A percentile compares a stretch with the other conserved stretches of the same genome.
Conservation (phyloP, 1,140 invertebrate genomes). For the Centruroides vittatus region DNA sequence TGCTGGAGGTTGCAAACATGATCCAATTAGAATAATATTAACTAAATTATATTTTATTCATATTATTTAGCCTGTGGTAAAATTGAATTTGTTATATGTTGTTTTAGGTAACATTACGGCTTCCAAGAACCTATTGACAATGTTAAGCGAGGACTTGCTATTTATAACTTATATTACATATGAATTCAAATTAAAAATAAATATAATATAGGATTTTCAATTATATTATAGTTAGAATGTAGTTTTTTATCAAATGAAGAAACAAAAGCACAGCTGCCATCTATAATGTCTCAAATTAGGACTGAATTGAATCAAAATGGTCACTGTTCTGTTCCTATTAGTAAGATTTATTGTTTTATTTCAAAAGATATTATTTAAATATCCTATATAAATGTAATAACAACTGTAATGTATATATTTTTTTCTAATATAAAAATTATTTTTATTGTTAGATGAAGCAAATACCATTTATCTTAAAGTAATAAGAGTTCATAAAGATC, state of each 20-base stretch:
- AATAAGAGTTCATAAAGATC: constrained; percentile 33
- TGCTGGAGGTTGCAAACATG: too few relatives aligned
- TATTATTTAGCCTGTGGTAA: too few relatives aligned
- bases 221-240: constrained; percentile 26
- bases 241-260: constrained; percentile 35
- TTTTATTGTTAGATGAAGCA: constrained; percentile 26
- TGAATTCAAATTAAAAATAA: neutral
- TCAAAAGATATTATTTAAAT: constrained; percentile 15
- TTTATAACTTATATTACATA: too few relatives aligned
- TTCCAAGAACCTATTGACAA: too few relatives aligned
- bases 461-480: constrained; percentile 35
- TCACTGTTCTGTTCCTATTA: constrained; percentile 45
- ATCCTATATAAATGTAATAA: too few relatives aligned
- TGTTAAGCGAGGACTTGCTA: too few relatives aligned
- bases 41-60: too few relatives aligned
- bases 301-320: constrained; percentile 57
- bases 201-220: constrained; percentile 1
- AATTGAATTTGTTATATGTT: too few relatives aligned
- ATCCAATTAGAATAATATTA: too few relatives aligned
- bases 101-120: too few relatives aligned
- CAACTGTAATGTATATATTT: too few relatives aligned
- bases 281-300: constrained; percentile 58
- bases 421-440: too few relatives aligned
- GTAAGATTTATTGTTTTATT: constrained; percentile 20
- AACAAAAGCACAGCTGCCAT: constrained; percentile 41